These are phyloP conservation scores for Leuciscus waleckii DNA, from an alignment of 2,797 vertebrate genomes.

Conservation along the genomic window DNA sequence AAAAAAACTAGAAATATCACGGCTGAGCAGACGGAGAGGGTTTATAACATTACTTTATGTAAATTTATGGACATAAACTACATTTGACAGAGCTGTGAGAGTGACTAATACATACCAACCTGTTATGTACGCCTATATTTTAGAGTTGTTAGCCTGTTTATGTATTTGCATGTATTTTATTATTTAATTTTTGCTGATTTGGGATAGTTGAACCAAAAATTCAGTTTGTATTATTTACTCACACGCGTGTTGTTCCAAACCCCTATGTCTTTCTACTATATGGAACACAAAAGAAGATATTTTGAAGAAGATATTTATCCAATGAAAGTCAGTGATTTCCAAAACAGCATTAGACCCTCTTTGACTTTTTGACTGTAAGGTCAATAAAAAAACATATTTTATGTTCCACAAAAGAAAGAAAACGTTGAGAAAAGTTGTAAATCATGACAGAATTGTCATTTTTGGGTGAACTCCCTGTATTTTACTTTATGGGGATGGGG, in stretches of 20 bases:
- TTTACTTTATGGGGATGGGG: background rate
- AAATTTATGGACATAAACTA: background rate
- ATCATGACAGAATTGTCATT: too few species aligned
- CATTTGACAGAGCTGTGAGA: background rate
- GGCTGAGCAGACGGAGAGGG: background rate
- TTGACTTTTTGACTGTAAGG: background rate
- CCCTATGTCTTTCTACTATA: too few species aligned
- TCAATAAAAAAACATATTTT: background rate
- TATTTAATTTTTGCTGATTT: background rate
- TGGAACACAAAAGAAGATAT: too few species aligned
- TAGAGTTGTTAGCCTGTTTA: background rate
- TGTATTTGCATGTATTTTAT: background rate
- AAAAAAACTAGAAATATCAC: background rate
- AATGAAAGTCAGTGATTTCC: background rate
- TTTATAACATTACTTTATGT: background rate
- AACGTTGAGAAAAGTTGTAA: too few species aligned
- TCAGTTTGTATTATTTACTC: too few species aligned
- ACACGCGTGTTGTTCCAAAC: too few species aligned
- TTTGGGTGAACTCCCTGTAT: too few species aligned
- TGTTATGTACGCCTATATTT: background rate
- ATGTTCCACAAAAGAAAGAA: background rate
- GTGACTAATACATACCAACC: background rate
- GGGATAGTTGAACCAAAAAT: too few species aligned
- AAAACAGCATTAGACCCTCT: background rate
- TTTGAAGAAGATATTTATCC: background rate